phyloP scores from a whole-genome alignment of 2,888 invertebrate genomes.

The Spodoptera picta region DNA sequence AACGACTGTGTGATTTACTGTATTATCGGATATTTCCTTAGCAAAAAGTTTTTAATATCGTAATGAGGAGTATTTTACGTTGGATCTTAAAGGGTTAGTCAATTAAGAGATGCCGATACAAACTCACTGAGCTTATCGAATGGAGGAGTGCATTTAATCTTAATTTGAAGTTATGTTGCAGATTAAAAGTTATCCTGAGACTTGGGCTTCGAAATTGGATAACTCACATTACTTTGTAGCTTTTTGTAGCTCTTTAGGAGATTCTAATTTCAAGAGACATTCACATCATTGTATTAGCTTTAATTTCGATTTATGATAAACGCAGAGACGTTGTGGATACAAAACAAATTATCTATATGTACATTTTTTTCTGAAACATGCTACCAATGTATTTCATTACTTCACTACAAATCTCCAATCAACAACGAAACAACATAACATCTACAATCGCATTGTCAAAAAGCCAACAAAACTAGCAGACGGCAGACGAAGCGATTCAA shows the following conservation, averaged over 20 bases:
- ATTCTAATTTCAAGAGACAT: too few species aligned
- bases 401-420: conserved; percentile 8
- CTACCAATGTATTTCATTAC: conserved; percentile 11
- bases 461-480: conserved; percentile 30
- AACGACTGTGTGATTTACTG: conserved; percentile 37
- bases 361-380: too few species aligned
- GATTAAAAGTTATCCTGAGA: conserved; percentile 27
- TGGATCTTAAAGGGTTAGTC: conserved; percentile 25
- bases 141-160: conserved; percentile 39
- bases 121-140: conserved; percentile 29
- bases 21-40: conserved; percentile 22
- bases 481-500: conserved; percentile 49
- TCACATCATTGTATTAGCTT: too few species aligned
- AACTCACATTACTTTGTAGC: not conserved
- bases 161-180: conserved; percentile 45
- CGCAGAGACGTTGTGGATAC: too few species aligned
- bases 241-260: not conserved
- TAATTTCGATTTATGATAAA: too few species aligned
- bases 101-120: conserved; percentile 41
- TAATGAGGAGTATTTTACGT: conserved; percentile 17
- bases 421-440: conserved; percentile 16
- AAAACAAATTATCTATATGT: too few species aligned
- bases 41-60: conserved; percentile 28
- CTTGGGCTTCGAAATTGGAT: conserved; percentile 9
- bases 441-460: conserved; percentile 22